These are phyloP conservation scores for Neodiprion virginianus DNA, from an alignment of 1,140 invertebrate genomes.

Conservation along the genomic window DNA sequence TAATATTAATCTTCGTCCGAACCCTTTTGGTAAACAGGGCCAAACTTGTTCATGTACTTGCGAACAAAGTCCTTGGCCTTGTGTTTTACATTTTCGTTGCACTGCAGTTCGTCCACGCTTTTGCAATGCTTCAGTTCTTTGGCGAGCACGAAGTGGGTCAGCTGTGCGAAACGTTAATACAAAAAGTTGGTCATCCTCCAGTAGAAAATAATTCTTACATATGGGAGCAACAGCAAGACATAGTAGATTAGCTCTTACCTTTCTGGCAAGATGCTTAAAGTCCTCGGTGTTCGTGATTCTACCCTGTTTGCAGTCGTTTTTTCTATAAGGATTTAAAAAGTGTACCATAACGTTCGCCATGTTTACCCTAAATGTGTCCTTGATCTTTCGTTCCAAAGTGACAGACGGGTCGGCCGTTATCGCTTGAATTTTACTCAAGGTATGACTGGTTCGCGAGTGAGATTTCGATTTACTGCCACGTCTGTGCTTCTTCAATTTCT, in stretches of 20 bases:
- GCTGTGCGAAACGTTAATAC: constrained; percentile 66
- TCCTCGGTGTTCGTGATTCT: constrained; percentile 89
- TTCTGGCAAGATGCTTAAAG: constrained; percentile 94
- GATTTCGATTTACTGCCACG: constrained; percentile 55
- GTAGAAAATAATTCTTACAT: neutral
- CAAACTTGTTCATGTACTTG: constrained; percentile 96
- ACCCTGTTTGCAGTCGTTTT: constrained; percentile 82
- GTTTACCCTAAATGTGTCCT: constrained; percentile 86
- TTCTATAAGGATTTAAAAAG: constrained; percentile 89
- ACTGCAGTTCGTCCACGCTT: constrained; percentile 84
- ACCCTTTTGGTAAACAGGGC: constrained; percentile 70
- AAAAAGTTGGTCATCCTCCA: neutral
- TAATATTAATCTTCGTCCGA: constrained; percentile 64
- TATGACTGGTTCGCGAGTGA: constrained; percentile 42
- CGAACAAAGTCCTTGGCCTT: constrained; percentile 95
- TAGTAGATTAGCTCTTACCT: constrained; percentile 68
- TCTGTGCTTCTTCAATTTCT: constrained; percentile 54
- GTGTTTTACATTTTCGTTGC: constrained; percentile 90
- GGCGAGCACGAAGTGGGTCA: constrained; percentile 95
- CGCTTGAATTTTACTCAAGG: constrained; percentile 46
- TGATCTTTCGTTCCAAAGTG: constrained; percentile 71
- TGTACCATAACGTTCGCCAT: constrained; percentile 92
- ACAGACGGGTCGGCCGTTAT: constrained; percentile 47
- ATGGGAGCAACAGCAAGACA: constrained; percentile 13
- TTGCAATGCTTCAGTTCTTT: constrained; percentile 95